These are phyloP conservation scores for Microtus pennsylvanicus DNA, from an alignment of 2,113 vertebrate species.

Conservation along the genomic window DNA sequence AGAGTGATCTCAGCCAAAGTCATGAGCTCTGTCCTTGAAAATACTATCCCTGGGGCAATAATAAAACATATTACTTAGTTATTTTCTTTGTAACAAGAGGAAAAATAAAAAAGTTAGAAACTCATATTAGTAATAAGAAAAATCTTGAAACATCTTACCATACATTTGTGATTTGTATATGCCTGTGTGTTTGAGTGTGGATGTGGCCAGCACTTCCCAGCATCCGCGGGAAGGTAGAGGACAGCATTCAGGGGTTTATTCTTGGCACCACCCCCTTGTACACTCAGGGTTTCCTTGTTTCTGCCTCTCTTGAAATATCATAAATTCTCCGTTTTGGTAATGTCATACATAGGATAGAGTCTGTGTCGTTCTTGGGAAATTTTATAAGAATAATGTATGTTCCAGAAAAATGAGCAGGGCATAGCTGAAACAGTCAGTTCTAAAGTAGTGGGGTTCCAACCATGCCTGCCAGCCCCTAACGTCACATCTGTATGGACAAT, in stretches of 20 bases:
- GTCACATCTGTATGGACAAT: neutral
- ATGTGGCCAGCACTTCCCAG: neutral
- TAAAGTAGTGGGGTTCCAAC: neutral
- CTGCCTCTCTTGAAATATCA: neutral
- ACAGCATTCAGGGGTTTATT: neutral
- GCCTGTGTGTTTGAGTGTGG: neutral
- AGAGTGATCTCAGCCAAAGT: neutral
- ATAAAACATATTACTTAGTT: neutral
- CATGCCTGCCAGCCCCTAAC: accelerated
- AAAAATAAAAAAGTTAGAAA: neutral
- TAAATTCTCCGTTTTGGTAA: neutral
- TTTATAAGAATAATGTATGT: neutral
- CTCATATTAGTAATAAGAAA: neutral
- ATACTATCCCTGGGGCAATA: neutral
- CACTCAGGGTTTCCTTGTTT: neutral
- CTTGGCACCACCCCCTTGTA: neutral
- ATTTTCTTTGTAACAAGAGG: neutral
- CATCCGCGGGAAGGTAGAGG: no score
- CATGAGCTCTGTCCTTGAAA: neutral
- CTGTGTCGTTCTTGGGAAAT: neutral
- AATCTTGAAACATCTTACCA: neutral
- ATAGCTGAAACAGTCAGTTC: neutral
- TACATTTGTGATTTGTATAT: neutral
- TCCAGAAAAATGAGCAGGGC: neutral
- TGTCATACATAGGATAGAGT: neutral